Base-by-base conservation (phyloP, 2,888 invertebrate genomes). In the Agrilus cyanescens region DNA sequence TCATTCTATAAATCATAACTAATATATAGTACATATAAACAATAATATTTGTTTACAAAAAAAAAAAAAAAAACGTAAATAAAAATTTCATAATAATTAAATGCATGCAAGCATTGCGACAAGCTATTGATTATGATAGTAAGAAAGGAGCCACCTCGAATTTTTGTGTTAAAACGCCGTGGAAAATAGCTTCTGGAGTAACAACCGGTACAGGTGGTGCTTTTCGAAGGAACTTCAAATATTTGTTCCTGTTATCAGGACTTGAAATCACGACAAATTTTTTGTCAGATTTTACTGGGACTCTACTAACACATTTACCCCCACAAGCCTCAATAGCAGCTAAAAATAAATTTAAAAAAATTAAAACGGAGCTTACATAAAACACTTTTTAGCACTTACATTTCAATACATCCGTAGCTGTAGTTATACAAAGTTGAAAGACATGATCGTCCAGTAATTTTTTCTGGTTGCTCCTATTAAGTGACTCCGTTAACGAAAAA, bases 401-500 rank as follows among this genome's bases (percentile, higher is more conserved):
- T 61, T 63, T 66, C 15, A 65, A 48, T 32, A 62, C 61, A 45
- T 65, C 65, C 8, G 44, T 45, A 13, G 57, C 60, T 38, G 47
- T 56, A 29, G 49, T 58, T 20, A 55, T 54, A 32, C 57, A 46
- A n/a, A 64, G 12, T 25, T 57, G 55, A 41, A 66, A 57, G 12
- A 46, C 48, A 46, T 58, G 57, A 16, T 54, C 54, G 33, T 49
- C 43, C 6, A 66, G 53, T 18, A 66, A 43, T 47, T 62, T 60
- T 12, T 50, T 50, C 12, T 47, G 39, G 8, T 42, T 43, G 32
- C 61, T 59, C 45, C 57, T 50, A 5, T 51, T 50, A 15, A 66
- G 48, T 2, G 66, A 65, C 45, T 60, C 60, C 37, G 53, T 54
- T 32, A 67, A 50, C 1, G 59, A 58, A 54, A 76, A 75, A 2